Evolutionary conservation across 64 coral and sea anemone species (phyloP).

Genomic region (Catalaphyllia jardinei): DNA sequence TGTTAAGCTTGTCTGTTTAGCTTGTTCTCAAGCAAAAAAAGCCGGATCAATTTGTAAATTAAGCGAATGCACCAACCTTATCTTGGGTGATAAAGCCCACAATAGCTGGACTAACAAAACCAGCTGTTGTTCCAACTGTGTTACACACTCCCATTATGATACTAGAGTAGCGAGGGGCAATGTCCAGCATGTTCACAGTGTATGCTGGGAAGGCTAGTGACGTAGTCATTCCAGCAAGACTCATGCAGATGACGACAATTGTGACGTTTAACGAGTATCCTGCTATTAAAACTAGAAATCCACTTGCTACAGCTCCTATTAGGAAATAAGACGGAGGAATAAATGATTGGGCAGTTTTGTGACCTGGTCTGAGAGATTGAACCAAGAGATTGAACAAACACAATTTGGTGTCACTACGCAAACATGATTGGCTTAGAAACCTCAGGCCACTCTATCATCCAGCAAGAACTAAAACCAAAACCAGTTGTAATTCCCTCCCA

Average conservation of each 20-base stretch:
- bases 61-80: conserved; percentile 32
- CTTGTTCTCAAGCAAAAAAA: too few species aligned
- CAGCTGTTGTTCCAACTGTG: conserved; percentile 80
- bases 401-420: too few species aligned
- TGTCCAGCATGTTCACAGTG: conserved; percentile 94
- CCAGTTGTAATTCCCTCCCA: too few species aligned
- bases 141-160: conserved; percentile 88
- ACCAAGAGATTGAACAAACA: too few species aligned
- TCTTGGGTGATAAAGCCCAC: conserved; percentile 88
- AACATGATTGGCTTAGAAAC: too few species aligned
- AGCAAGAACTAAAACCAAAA: too few species aligned
- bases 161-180: conserved; percentile 76
- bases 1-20: too few species aligned
- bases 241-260: conserved; percentile 76
- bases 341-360: not conserved
- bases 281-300: conserved; percentile 60
- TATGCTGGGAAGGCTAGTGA: conserved; percentile 85
- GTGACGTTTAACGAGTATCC: conserved; percentile 73
- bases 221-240: conserved; percentile 72
- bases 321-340: not conserved
- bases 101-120: conserved; percentile 80
- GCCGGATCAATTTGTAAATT: not conserved
- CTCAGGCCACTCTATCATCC: too few species aligned
- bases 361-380: too few species aligned
- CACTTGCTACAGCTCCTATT: conserved; percentile 58